Percentiles rank a stretch among this genome's conserved stretches.
phyloP scores from a whole-genome alignment of 2,797 vertebrate genomes.

The Euthynnus affinis region DNA sequence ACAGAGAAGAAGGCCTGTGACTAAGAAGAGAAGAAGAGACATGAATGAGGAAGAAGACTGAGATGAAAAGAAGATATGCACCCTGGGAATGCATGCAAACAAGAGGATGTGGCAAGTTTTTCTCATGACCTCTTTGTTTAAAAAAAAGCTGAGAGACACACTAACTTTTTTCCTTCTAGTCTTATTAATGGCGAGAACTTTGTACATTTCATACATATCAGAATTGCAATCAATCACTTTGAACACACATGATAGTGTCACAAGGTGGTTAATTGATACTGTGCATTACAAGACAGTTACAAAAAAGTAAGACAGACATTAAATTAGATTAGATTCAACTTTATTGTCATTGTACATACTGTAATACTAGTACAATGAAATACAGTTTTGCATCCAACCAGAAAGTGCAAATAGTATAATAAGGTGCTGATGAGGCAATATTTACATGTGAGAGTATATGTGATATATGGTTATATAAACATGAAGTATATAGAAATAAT shows the following conservation, averaged over 20 bases:
- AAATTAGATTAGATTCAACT: too few relatives aligned
- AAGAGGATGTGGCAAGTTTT: conserved; percentile 79
- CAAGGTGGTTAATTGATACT: conserved; percentile 48
- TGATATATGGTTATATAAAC: too few relatives aligned
- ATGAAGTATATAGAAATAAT: too few relatives aligned
- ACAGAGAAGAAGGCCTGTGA: conserved; percentile 54
- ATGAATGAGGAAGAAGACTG: conserved; percentile 45
- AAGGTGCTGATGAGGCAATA: too few relatives aligned
- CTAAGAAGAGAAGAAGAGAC: conserved; percentile 55
- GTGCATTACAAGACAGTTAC: conserved; percentile 41
- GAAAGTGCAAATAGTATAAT: too few relatives aligned
- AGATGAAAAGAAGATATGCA: conserved; percentile 71
- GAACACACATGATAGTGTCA: conserved; percentile 39
- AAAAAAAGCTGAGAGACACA: conserved; percentile 17
- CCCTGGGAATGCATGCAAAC: conserved; percentile 73
- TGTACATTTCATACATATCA: conserved; percentile 60
- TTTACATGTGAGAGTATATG: too few relatives aligned
- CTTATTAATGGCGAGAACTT: conserved; percentile 50
- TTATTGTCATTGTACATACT: too few relatives aligned
- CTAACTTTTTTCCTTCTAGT: conserved; percentile 4
- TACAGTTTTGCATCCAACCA: too few relatives aligned
- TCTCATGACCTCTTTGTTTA: conserved; percentile 76
- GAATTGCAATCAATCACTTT: conserved; percentile 62
- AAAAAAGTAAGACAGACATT: conserved; percentile 35
- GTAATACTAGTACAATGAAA: too few relatives aligned